These are phyloP conservation scores for Trichogramma dendrolimi DNA, from an alignment of 2,888 invertebrate genomes.

Conservation along the genomic window DNA sequence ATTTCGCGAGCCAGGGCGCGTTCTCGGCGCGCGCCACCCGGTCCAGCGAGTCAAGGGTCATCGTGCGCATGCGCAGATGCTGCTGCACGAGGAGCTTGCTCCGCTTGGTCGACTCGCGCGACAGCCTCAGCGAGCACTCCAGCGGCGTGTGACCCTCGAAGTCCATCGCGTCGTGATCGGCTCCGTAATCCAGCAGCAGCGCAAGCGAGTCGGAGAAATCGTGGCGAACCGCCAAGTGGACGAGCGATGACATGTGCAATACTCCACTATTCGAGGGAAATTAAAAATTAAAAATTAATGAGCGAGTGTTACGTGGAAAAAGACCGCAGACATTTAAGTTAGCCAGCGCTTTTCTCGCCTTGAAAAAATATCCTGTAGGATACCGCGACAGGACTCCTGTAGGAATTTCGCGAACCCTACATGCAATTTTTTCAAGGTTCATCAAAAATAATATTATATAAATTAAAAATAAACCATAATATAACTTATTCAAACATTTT, in stretches of 20 bases:
- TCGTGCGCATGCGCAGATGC: conserved; percentile 31
- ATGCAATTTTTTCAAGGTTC: no score
- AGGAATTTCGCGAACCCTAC: no score
- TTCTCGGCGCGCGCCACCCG: conserved; percentile 2
- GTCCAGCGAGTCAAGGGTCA: conserved; percentile 18
- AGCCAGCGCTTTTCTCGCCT: no score
- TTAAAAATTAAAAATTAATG: no score
- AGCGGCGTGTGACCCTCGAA: not conserved
- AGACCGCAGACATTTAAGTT: no score
- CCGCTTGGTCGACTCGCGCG: not conserved
- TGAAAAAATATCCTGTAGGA: no score
- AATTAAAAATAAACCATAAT: no score
- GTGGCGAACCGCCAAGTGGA: not conserved
- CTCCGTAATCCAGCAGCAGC: not conserved
- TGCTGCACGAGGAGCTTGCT: conserved; percentile 30
- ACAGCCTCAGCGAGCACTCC: not conserved
- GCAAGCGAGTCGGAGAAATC: conserved; percentile 11
- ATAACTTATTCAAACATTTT: no score
- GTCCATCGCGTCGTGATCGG: not conserved
- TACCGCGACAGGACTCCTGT: no score
- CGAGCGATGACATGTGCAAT: not conserved
- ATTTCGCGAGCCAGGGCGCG: not conserved
- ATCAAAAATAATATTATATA: no score
- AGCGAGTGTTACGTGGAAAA: no score
- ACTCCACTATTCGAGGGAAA: no score